These are phyloP conservation scores for Jaculus jaculus DNA, from an alignment of 2,113 vertebrate species.

Conservation along the genomic window DNA sequence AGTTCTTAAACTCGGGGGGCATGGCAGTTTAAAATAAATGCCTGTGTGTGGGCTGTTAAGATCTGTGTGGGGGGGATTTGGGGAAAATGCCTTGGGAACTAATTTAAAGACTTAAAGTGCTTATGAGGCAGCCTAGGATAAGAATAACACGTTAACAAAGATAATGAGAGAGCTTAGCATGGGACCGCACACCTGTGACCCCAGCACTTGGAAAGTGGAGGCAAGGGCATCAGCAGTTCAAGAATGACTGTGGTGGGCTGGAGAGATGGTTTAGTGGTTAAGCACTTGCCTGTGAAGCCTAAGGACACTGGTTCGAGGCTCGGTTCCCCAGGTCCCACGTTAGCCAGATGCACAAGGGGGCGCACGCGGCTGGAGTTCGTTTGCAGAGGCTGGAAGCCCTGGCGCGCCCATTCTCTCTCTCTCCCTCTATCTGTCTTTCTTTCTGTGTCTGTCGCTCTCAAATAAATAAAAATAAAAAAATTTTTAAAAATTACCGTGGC, in stretches of 20 bases:
- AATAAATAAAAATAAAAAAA: too few species aligned
- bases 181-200: background rate
- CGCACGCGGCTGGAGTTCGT: too few species aligned
- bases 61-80: background rate
- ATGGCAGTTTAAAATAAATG: conserved; percentile 56
- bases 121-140: background rate
- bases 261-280: too few species aligned
- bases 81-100: background rate
- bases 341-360: too few species aligned
- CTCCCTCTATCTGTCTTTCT: too few species aligned
- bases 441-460: too few species aligned
- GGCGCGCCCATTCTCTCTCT: too few species aligned
- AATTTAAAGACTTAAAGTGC: conserved; percentile 27
- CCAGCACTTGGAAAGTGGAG: background rate
- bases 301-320: too few species aligned
- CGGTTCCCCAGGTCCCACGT: too few species aligned
- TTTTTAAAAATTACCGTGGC: background rate
- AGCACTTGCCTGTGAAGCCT: too few species aligned
- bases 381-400: too few species aligned
- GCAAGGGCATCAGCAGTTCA: background rate
- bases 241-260: too few species aligned
- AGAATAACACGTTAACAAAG: background rate
- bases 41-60: background rate
- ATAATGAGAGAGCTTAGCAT: background rate
- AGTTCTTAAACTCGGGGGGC: background rate